Base-by-base conservation (phyloP, 2,797 vertebrate genomes). In the Acestrorhynchus altus region DNA sequence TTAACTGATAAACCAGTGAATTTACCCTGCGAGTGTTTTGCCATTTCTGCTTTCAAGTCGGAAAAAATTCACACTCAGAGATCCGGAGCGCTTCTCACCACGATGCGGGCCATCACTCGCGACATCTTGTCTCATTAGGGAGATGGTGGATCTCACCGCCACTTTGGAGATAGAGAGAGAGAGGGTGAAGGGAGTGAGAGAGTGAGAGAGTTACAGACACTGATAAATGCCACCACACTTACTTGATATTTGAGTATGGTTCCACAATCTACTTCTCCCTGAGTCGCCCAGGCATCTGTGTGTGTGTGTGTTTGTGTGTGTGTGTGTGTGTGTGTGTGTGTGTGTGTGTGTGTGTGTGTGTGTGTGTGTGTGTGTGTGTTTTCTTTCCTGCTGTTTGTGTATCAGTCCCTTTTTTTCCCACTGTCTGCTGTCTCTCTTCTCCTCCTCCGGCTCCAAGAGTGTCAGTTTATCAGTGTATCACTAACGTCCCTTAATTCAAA, bases 381-480 rank as follows among this genome's bases (percentile, higher is more conserved):
- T 42, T 64, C 47, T 67, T 64, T 56, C 61, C 15, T 68, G 49
- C 70, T 59, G 65, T 77, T 78, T 80, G 71, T 73, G 56, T 46
- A 40, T 44, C 72, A 9, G 20, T 68, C 16, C 28, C 12, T 61
- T 78, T 64, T 66, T 71, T 60, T 42, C 9, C 44, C 39, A 52
- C 83, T 77, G 79, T 76, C 71, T 73, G 44, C 71, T 46, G 26
- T 69, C 64, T 72, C 52, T 77, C 59, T 60, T 65, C 71, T 59
- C 80, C 66, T 81, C 82, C 74, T 76, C 78, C 72, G 72, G 74
- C 57, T 52, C 70, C 69, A 51, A 81, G 81, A 85, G 67, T 91
- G 88, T 89, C 90, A 90, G 87, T 91, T 92, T 92, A 93, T 94
- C 92, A 91, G 89, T 74, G 86, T 85, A 93, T 93, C 91, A 85